phyloP scores from a whole-genome alignment of 2,113 vertebrate species.

The Columba janthina region DNA sequence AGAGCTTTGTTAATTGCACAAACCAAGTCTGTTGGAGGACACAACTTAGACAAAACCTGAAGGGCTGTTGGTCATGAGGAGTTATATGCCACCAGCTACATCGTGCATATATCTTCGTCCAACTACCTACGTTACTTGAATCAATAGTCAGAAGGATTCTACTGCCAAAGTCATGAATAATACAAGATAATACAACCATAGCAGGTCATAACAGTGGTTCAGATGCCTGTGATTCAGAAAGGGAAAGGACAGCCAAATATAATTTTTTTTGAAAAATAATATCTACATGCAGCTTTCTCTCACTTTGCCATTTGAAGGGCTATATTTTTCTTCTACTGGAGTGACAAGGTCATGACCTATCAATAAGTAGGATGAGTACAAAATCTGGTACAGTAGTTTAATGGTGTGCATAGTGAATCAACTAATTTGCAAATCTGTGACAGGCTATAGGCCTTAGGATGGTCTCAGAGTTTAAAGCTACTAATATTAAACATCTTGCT shows the following conservation, averaged over 20 bases:
- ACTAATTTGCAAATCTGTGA: not conserved
- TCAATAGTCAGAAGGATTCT: not conserved
- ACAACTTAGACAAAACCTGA: not conserved
- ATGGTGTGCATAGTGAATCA: not conserved
- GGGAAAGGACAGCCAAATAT: not conserved
- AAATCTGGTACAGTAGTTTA: not conserved
- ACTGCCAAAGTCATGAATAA: not conserved
- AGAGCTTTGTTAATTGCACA: not conserved
- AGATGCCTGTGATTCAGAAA: not conserved
- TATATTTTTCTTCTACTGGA: not conserved
- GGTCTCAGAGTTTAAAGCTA: not conserved
- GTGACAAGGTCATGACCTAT: not conserved
- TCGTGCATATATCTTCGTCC: not conserved
- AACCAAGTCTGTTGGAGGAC: not conserved
- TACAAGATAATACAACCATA: not conserved
- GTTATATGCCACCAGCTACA: not conserved
- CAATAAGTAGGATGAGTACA: not conserved
- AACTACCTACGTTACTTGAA: not conserved
- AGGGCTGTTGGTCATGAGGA: not conserved
- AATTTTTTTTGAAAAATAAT: not conserved
- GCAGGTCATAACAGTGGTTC: not conserved
- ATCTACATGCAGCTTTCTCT: not conserved
- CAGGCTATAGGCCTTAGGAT: not conserved
- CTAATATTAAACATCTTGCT: not conserved
- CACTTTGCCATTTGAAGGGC: not conserved